A percentile compares a stretch with the other conserved stretches of the same genome.
These are phyloP conservation scores for Trichogramma dendrolimi DNA, from an alignment of 2,888 invertebrate species.

Conservation along the genomic window DNA sequence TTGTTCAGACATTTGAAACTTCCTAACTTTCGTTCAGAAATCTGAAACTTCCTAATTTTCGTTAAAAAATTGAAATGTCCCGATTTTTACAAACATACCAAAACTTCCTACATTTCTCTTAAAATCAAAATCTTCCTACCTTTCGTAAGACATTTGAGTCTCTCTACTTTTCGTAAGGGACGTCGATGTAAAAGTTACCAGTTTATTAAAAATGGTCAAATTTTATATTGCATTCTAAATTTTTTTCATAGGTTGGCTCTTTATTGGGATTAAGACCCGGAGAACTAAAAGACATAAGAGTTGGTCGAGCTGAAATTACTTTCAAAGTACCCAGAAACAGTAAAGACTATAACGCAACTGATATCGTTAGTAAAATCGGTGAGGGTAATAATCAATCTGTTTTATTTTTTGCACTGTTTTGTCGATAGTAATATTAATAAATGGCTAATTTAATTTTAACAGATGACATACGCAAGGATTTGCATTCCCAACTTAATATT, in stretches of 20 bases:
- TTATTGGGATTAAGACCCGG: conserved; percentile 65
- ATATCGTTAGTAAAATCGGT: conserved; percentile 66
- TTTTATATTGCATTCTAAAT: too few species aligned
- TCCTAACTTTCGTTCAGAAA: too few species aligned
- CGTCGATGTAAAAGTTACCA: too few species aligned
- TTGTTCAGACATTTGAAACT: too few species aligned
- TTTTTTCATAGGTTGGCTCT: conserved; percentile 53
- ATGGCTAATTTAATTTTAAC: conserved; percentile 32
- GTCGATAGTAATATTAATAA: background rate
- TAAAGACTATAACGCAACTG: conserved; percentile 63
- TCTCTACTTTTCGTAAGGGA: too few species aligned
- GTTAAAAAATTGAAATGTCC: too few species aligned
- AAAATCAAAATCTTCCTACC: too few species aligned
- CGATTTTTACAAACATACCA: too few species aligned
- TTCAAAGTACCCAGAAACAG: conserved; percentile 67
- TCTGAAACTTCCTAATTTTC: too few species aligned
- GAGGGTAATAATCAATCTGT: conserved; percentile 32
- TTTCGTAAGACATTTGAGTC: too few species aligned
- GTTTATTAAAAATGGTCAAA: too few species aligned
- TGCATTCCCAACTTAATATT: conserved; percentile 65
- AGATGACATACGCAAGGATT: conserved; percentile 63
- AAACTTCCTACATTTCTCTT: too few species aligned
- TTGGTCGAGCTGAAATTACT: conserved; percentile 72
- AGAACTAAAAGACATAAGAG: conserved; percentile 64
- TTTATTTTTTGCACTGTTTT: background rate